Percentiles rank a stretch among this genome's conserved stretches.
phyloP scores from a whole-genome alignment of 2,797 vertebrate species.

The Setipinna tenuifilis region DNA sequence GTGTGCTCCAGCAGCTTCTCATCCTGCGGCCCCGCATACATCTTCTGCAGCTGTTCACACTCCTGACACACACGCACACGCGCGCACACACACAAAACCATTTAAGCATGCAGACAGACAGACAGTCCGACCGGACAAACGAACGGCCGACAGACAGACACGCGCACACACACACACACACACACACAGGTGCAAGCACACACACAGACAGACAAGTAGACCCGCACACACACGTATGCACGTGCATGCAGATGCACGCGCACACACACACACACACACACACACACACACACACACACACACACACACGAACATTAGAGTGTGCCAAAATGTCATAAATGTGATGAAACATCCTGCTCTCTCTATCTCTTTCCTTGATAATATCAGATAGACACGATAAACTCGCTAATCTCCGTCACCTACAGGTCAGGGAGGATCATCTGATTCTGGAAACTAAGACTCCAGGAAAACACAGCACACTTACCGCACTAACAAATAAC shows the following conservation, averaged over 20 bases:
- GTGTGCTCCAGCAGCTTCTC: slow-evolving; percentile 93
- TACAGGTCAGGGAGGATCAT: background rate
- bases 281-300: no score
- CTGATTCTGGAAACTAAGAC: background rate
- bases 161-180: background rate
- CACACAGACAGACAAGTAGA: no score
- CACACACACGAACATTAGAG: no score
- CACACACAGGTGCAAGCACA: slow-evolving; percentile 3
- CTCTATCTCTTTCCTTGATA: no score
- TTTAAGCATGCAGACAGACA: no score
- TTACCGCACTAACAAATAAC: background rate
- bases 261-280: no score
- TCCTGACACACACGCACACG: slow-evolving; percentile 76
- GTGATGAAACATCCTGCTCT: no score
- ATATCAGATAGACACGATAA: background rate
- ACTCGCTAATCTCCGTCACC: background rate
- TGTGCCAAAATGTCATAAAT: no score
- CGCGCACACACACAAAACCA: background rate
- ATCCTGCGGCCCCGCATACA: slow-evolving; percentile 91
- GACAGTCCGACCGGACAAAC: no score
- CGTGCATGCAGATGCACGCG: no score
- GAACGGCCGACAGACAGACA: slow-evolving; percentile 43
- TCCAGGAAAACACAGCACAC: background rate
- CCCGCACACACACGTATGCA: no score
- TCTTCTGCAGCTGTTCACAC: slow-evolving; percentile 97